Evolutionary conservation across 1,140 invertebrate species (phyloP), one percentile per base, ranked within the genome.

Genomic region (Macrocentrus cingulum): DNA sequence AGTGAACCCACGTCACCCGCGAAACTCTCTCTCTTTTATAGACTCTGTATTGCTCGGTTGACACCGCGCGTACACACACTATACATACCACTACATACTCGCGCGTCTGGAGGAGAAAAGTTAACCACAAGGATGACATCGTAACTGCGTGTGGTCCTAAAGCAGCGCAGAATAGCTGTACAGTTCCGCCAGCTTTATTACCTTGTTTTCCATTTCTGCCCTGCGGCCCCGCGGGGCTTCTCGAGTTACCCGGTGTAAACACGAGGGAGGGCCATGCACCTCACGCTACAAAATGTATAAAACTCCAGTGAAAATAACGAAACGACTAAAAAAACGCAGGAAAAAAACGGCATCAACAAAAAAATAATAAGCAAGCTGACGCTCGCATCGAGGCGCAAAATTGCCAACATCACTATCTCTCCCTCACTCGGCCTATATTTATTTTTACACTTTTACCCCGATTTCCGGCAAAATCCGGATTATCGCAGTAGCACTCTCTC

Each of bases 221-320:
- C 16, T 18, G 9, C 18, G 42, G 46, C 29, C 60, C 60, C 49
- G 39, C 18, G 49, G 60, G 60, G 48, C 54, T 61, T 61, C 60
- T 58, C 52, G 36, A 49, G 56, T 62, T 62, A 58, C 60, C 29
- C 60, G 54, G 60, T 62, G 60, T 55, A 62, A 62, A 58, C 60
- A 58, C 58, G 45, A 57, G 44, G 45, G 25, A 51, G 19, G 8
- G 29, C 29, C 36, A 54, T 39, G 39, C 20, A n/a, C 37, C 48
- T 23, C 41, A 61, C 59, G 52, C 56, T 61, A 56, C 50, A 29
- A 55, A 44, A 42, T 56, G 37, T 52, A 25, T n/a, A 25, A 13
- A 16, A n/a, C 18, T 37, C 13, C n/a, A 34, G 44, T 37, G 25
- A 37, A 29, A 29, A 29, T 29, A 29, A 5, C 4, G 25, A 9